Conservation (phyloP, 35 echinoderm and acorn worm species). For the Ptychodera flava region DNA sequence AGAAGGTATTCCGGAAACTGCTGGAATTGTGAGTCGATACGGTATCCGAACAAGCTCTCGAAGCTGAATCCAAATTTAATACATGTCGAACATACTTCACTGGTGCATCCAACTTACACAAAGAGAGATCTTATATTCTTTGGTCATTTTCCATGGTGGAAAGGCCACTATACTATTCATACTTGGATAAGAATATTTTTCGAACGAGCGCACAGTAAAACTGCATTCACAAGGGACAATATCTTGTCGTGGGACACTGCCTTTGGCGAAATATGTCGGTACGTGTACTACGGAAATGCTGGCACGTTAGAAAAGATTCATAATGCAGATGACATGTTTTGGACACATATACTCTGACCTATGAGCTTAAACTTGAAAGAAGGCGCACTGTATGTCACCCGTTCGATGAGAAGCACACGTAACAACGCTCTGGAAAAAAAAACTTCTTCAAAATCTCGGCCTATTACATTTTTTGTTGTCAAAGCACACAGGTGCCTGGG, state of each 20-base stretch:
- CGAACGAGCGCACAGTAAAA: neutral
- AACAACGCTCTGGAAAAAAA: too few relatives aligned
- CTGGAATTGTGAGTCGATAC: neutral
- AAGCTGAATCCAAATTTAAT: neutral
- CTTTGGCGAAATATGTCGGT: neutral
- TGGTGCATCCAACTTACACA: neutral
- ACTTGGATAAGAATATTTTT: neutral
- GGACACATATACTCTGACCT: too few relatives aligned
- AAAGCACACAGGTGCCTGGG: too few relatives aligned
- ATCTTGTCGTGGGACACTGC: neutral
- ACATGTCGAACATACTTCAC: neutral
- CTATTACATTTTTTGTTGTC: too few relatives aligned
- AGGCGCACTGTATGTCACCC: too few relatives aligned
- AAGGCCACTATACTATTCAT: neutral
- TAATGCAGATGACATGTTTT: too few relatives aligned
- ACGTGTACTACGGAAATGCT: neutral
- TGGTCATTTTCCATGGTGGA: neutral
- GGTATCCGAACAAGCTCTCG: neutral
- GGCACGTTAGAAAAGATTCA: too few relatives aligned
- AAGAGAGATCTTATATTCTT: neutral
- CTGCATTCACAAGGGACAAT: neutral
- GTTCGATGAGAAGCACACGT: too few relatives aligned
- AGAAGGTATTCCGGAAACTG: neutral
- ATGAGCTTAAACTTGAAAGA: too few relatives aligned
- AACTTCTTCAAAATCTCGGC: too few relatives aligned